phyloP scores from a whole-genome alignment of 2,888 invertebrate species.

The Himalopsyche anomala region DNA sequence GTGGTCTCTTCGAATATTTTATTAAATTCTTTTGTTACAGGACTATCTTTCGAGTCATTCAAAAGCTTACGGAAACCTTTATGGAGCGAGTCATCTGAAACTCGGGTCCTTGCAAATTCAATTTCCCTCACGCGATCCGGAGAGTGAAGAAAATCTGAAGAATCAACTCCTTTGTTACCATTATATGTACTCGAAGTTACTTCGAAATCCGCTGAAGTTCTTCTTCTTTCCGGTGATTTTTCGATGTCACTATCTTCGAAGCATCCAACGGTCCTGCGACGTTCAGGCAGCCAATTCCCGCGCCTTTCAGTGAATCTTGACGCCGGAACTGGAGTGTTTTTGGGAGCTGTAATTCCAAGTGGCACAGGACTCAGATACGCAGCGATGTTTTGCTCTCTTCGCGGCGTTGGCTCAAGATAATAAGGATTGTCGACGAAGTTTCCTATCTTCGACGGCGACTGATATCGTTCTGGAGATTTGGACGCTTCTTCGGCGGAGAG shows the following conservation, averaged over 20 bases:
- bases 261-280: constrained; percentile 19
- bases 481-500: background rate
- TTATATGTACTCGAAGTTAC: constrained; percentile 9
- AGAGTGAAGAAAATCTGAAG: background rate
- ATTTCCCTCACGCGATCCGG: background rate
- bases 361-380: constrained; percentile 34
- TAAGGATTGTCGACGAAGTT: background rate
- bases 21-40: constrained; percentile 61
- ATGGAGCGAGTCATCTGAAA: background rate
- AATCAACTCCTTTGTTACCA: background rate
- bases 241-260: background rate
- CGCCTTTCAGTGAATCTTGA: constrained; percentile 33
- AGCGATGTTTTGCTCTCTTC: background rate
- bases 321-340: background rate
- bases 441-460: constrained; percentile 15
- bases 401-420: background rate
- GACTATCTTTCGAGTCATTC: constrained; percentile 56
- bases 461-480: background rate
- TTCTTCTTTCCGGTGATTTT: background rate
- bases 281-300: constrained; percentile 17
- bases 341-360: constrained; percentile 4
- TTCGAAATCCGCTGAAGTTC: background rate
- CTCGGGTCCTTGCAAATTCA: background rate
- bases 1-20: constrained; percentile 54
- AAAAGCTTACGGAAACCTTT: constrained; percentile 17